Base-by-base conservation (phyloP, 1,140 invertebrate genomes). In the Ceratoteleas bidentatus region DNA sequence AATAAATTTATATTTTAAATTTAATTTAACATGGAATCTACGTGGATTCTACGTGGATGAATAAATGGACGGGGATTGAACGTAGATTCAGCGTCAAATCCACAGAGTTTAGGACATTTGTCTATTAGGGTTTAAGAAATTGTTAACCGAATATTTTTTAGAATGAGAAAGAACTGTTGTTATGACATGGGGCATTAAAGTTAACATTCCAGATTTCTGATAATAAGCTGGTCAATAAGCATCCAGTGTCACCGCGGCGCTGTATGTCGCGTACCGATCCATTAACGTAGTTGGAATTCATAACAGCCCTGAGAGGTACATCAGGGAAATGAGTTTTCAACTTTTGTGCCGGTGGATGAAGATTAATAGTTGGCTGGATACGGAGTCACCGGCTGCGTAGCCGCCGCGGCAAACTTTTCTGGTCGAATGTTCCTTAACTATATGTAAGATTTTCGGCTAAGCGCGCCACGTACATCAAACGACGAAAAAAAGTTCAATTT, bases 271-370 rank as follows among this genome's bases (percentile, higher is more conserved):
- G 47, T 40, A 40, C 53, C 52, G 61, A 74, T 74, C 70, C 52
- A 74, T 74, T 74, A 74, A 74, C 43, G 61, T 64, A 74, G 60
- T 74, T 50, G 32, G 70, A 74, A 74, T 74, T 65, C 72, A 66
- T 76, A 76, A 53, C 47, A 76, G 61, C 43, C 43, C 34, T 57
- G 47, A 53, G 54, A 76, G 62, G 62, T 76, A 57, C 73, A 76
- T 76, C 73, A 76, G 62, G 47, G 73, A 76, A 76, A 76, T 76
- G 73, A 76, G 73, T 76, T 76, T 76, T 61, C 56, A 76, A 76
- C 73, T 68, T 76, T 68, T 60, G 64, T 68, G 45, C 49, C 50
- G 32, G 43, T 34, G 56, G 56, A 76, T 66, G 73, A 76, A 76
- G 73, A 76, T 76, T 76, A 76, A 76, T 76, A 76, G 73, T 65